A percentile compares a stretch with the other conserved stretches of the same genome.
Conservation (phyloP, 2,797 vertebrate genomes). For the Poecilia picta region DNA sequence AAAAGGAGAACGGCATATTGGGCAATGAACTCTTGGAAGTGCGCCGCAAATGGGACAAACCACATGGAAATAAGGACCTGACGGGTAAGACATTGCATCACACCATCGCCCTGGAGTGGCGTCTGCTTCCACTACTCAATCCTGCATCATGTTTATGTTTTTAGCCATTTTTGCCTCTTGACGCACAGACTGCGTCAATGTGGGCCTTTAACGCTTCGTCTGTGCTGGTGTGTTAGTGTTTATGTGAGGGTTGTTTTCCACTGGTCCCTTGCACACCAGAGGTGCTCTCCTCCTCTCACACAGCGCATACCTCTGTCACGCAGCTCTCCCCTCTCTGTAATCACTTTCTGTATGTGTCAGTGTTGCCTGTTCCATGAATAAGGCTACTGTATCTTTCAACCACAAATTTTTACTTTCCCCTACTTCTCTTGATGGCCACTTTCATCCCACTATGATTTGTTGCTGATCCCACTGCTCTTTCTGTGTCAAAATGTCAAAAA, state of each 20-base stretch:
- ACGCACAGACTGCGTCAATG: slow-evolving; percentile 74
- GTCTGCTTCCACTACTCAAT: slow-evolving; percentile 54
- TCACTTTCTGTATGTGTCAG: slow-evolving; percentile 79
- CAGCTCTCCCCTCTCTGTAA: slow-evolving; percentile 75
- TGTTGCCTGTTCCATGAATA: slow-evolving; percentile 79
- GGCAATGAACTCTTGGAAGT: slow-evolving; percentile 80
- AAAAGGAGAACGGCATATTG: slow-evolving; percentile 69
- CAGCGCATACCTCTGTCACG: slow-evolving; percentile 75
- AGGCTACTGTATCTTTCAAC: slow-evolving; percentile 76
- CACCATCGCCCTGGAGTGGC: slow-evolving; percentile 31
- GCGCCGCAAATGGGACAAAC: slow-evolving; percentile 77
- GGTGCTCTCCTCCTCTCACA: slow-evolving; percentile 61
- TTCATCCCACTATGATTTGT: slow-evolving; percentile 20
- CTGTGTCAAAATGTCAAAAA: slow-evolving; percentile 7
- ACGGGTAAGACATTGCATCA: slow-evolving; percentile 69
- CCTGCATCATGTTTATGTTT: slow-evolving; percentile 70
- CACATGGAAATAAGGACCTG: slow-evolving; percentile 72
- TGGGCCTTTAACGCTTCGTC: slow-evolving; percentile 45
- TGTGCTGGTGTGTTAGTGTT: slow-evolving; percentile 57
- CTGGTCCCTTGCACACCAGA: slow-evolving; percentile 80
- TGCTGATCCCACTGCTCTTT: slow-evolving; percentile 18
- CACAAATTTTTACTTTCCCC: slow-evolving; percentile 48
- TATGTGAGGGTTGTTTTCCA: slow-evolving; percentile 78
- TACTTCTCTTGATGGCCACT: slow-evolving; percentile 35
- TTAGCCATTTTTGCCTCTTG: slow-evolving; percentile 51